Percentiles rank a stretch among this genome's conserved stretches.
These are phyloP conservation scores for Eilema depressum DNA, from an alignment of 2,888 invertebrate genomes.

Conservation along the genomic window DNA sequence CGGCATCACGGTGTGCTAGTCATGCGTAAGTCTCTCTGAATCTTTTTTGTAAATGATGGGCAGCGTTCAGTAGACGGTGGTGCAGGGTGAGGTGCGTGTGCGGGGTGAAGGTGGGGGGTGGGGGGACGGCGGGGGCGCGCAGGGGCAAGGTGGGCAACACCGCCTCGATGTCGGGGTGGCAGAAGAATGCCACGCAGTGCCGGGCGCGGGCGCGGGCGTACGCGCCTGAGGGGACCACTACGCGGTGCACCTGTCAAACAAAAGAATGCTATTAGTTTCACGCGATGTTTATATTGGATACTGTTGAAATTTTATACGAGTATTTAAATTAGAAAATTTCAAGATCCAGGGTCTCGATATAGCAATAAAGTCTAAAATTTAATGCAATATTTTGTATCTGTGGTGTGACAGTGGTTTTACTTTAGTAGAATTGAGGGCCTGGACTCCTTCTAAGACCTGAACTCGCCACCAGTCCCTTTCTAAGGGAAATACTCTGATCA, in stretches of 20 bases:
- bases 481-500: neutral
- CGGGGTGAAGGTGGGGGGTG: slow-evolving; percentile 77
- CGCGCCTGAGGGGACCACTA: slow-evolving; percentile 90
- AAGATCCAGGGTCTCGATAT: too few relatives aligned
- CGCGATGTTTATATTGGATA: too few relatives aligned
- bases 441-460: too few relatives aligned
- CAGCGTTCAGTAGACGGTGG: slow-evolving; percentile 89
- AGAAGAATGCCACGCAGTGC: slow-evolving; percentile 93
- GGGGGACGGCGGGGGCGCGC: slow-evolving; percentile 73
- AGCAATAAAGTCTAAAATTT: too few relatives aligned
- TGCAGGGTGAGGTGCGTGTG: slow-evolving; percentile 79
- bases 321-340: too few relatives aligned
- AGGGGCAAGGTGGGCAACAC: slow-evolving; percentile 82
- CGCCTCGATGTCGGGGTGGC: slow-evolving; percentile 89
- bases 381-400: too few relatives aligned
- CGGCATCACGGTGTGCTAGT: slow-evolving; percentile 66
- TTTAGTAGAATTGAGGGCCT: too few relatives aligned
- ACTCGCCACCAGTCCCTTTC: neutral
- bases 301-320: too few relatives aligned
- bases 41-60: slow-evolving; percentile 90
- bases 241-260: slow-evolving; percentile 88
- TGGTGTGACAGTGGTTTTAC: too few relatives aligned
- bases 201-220: slow-evolving; percentile 88
- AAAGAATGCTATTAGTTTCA: neutral
- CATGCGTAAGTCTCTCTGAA: slow-evolving; percentile 90